These are phyloP conservation scores for Chiroxiphia lanceolata DNA, from an alignment of 2,797 vertebrate species.

Conservation along the genomic window DNA sequence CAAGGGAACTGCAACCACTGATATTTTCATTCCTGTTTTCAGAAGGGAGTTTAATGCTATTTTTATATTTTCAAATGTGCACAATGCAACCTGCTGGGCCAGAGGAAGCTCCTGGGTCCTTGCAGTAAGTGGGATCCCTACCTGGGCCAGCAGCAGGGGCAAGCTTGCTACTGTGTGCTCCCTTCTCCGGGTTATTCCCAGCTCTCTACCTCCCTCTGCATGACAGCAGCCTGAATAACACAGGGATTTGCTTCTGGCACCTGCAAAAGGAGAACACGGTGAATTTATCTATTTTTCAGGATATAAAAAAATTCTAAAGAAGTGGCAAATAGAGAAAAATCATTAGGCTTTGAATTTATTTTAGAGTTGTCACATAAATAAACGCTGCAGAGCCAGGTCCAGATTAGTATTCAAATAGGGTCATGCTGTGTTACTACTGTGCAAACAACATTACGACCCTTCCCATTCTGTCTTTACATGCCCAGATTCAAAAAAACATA, in stretches of 20 bases:
- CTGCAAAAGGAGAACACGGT: neutral
- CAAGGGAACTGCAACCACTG: neutral
- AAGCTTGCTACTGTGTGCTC: constrained; percentile 67
- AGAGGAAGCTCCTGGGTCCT: neutral
- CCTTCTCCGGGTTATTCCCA: constrained; percentile 64
- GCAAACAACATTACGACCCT: neutral
- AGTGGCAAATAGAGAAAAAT: neutral
- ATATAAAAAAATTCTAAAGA: rapidly evolving
- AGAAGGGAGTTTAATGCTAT: neutral
- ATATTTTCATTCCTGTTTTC: neutral
- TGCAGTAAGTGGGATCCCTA: neutral
- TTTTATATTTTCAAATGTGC: neutral
- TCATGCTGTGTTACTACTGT: neutral
- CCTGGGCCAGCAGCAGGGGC: constrained; percentile 75
- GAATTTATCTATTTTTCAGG: neutral
- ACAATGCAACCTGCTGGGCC: neutral
- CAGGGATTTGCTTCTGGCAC: constrained; percentile 69
- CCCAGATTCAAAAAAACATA: neutral
- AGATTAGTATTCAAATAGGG: neutral
- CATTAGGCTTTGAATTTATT: neutral
- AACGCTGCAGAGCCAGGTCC: neutral
- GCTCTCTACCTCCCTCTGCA: constrained; percentile 83
- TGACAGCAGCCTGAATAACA: constrained; percentile 72
- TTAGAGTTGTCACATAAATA: neutral
- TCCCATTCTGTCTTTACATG: neutral